Evolutionary conservation across 2,797 vertebrate species (phyloP), one percentile per base, ranked within the genome.

Genomic region (Danio kyathit): DNA sequence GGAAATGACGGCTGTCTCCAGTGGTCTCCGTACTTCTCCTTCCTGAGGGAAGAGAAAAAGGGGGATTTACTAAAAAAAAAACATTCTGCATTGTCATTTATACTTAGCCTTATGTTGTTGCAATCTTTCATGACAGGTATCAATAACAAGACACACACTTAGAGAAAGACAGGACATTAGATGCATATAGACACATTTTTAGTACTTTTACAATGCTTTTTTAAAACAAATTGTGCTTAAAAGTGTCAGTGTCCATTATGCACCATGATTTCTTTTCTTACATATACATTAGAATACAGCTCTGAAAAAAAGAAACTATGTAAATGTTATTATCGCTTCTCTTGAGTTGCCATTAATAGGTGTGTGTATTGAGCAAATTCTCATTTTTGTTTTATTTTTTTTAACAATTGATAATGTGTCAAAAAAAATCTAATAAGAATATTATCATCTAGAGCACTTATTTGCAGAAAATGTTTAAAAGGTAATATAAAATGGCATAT

Each of bases 21-120:
- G 81, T 7, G 94, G 94, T 69, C 90, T 87, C 0, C 81, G 92
- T 71, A 96, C 95, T 80, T 97, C 96, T 4, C 95, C 96, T 2
- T 92, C 93, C 96, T 97, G 86, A 7, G 51, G 56, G 7, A 81
- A 7, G 48, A 41, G 66, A 64, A 78, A 52, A n/a, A n/a, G n/a
- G 12, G 12, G 9, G 54, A 63, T n/a, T 7, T n/a, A n/a, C n/a
- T n/a, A n/a, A n/a, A 49, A 3, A 29, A 29, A 29, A 1, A 74
- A 43, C 43, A 56, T 46, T 73, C 16, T 29, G 29, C 29, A 29
- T 29, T 59, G 9, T 48, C 52, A 48, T 44, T 21, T 12, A 29
- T 29, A 29, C 29, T 29, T 29, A 29, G 29, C 6, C 64, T 66
- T 2, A 21, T 46, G n/a, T 14, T 66, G 64, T 43, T 65, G 14